Percentiles rank a stretch among this genome's conserved stretches.
phyloP scores from a whole-genome alignment of 2,888 invertebrate species.

The Heliothis peltigera region DNA sequence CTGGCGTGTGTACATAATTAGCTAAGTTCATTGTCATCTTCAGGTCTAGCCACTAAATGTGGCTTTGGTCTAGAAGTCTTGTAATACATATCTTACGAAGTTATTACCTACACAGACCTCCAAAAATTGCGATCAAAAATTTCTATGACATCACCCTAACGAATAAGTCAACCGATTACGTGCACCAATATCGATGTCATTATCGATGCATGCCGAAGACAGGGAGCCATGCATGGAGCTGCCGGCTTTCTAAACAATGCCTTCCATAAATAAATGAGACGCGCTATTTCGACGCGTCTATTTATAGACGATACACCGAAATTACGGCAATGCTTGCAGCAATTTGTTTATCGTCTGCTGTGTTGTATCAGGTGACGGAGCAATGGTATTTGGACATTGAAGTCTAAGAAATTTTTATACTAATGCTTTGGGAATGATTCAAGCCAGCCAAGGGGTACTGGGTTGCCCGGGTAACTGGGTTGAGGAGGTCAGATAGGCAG shows the following conservation, averaged over 20 bases:
- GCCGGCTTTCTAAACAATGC: conserved; percentile 48
- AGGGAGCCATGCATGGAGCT: conserved; percentile 18
- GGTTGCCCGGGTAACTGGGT: too few relatives aligned
- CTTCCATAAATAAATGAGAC: conserved; percentile 50
- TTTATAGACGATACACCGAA: conserved; percentile 41
- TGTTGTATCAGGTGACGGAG: conserved; percentile 6
- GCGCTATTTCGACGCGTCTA: conserved; percentile 47
- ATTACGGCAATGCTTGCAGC: conserved; percentile 19
- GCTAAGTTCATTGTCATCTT: too few relatives aligned
- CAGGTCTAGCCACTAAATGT: too few relatives aligned
- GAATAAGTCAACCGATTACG: conserved; percentile 5
- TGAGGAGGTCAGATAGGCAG: too few relatives aligned
- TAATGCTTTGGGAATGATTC: not conserved
- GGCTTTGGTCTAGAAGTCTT: too few relatives aligned
- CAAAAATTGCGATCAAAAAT: too few relatives aligned
- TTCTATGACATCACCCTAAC: not conserved
- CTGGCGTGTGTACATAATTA: too few relatives aligned
- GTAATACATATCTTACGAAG: too few relatives aligned
- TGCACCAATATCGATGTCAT: conserved; percentile 16
- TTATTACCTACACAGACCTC: too few relatives aligned
- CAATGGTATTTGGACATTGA: conserved; percentile 1
- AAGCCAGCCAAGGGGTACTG: too few relatives aligned
- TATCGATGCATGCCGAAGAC: conserved; percentile 30
- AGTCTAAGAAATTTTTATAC: not conserved
- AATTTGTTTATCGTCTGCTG: conserved; percentile 13